Conservation (phyloP, 64 coral and sea anemone species). For the Montipora cactus region DNA sequence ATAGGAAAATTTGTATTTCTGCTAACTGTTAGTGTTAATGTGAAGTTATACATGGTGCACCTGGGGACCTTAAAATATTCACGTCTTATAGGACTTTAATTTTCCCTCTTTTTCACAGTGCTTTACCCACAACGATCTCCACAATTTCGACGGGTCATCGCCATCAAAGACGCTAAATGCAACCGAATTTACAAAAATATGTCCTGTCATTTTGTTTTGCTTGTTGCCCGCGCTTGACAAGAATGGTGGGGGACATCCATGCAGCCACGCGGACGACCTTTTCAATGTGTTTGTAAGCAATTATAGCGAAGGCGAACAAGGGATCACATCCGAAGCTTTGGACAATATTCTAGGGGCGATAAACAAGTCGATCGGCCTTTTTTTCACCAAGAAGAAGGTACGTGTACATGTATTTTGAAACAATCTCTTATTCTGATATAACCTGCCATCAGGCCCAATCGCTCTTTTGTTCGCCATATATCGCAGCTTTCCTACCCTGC, state of each 20-base stretch:
- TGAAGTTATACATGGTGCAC: too few species aligned
- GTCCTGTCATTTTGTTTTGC: constrained; percentile 27
- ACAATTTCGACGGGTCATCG: background rate
- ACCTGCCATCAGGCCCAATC: too few species aligned
- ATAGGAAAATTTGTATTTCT: too few species aligned
- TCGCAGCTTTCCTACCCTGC: too few species aligned
- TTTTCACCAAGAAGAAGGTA: constrained; percentile 33
- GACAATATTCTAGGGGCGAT: background rate
- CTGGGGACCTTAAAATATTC: too few species aligned
- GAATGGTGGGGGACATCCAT: constrained; percentile 10
- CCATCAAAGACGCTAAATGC: background rate
- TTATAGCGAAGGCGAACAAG: constrained; percentile 6
- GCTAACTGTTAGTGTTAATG: too few species aligned
- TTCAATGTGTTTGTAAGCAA: constrained; percentile 22
- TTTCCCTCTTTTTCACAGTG: background rate
- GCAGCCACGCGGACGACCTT: constrained; percentile 26
- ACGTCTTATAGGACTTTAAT: too few species aligned
- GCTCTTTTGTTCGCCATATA: too few species aligned
- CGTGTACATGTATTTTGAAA: background rate
- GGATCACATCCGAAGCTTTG: constrained; percentile 1
- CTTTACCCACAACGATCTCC: background rate
- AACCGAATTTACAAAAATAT: background rate
- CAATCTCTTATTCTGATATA: too few species aligned
- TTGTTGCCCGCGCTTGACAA: constrained; percentile 3
- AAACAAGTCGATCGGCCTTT: constrained; percentile 12